Base-by-base conservation (phyloP, 2,113 vertebrate species). In the Pygoscelis antarcticus region DNA sequence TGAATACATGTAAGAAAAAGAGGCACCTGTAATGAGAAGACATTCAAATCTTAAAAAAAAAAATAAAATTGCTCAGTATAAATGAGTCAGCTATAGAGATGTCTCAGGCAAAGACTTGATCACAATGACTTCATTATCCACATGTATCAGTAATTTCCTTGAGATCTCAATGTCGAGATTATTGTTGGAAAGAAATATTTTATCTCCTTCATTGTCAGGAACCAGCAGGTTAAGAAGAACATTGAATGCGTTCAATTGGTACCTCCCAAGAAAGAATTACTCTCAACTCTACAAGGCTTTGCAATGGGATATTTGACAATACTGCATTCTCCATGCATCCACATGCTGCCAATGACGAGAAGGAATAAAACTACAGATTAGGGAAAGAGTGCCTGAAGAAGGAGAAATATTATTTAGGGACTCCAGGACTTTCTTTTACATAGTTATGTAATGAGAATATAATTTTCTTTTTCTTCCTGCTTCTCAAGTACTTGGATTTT, bases 111-210 rank as follows among this genome's bases (percentile, higher is more conserved):
- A 83, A 95, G 87, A 51, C 81, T 27, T 74, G 27, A 93, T 86
- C 75, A 96, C 27, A 89, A 89, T 68, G 52, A 65, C 47, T 91
- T 96, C 83, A 95, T 93, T 95, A 96, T 74, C 64, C 69, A 88
- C 44, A 74, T 15, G 16, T 51, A 88, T 77, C 72, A 77, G 78
- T 74, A 83, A 93, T 57, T 81, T 89, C 62, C 78, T 72, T 15
- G 49, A 91, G 90, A 95, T 70, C 36, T 70, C 84, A 93, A 34
- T 4, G 9, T 23, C 65, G 81, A 82, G 52, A 75, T 89, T 90
- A 75, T 22, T 85, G 40, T 30, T 72, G 49, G 70, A 82, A 94
- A 91, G n/a, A 92, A 94, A 89, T 81, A 87, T 71, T 96, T 92
- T 71, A 87, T 80, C 71, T 88, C 14, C 60, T 92, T 90, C 58